Percentiles rank a stretch among this genome's conserved stretches.
phyloP scores from a whole-genome alignment of 2,888 invertebrate genomes.

The Parasteatoda lunata region DNA sequence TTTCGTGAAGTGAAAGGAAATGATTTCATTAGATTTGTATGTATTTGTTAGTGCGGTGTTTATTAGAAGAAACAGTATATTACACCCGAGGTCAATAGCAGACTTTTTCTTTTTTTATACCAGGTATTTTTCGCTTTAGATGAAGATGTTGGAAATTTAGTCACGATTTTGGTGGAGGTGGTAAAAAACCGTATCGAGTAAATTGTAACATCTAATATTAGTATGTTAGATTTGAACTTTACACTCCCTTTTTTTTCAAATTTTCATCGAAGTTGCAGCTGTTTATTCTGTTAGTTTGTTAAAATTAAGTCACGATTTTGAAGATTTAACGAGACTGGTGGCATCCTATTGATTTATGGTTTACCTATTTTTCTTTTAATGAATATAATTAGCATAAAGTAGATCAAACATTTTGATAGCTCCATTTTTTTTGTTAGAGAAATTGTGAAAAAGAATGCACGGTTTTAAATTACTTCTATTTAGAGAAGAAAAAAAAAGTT shows the following conservation, averaged over 20 bases:
- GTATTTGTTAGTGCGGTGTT: conserved; percentile 15
- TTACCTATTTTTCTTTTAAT: no score
- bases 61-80: conserved; percentile 12
- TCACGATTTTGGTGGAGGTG: conserved; percentile 33
- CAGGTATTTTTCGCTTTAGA: conserved; percentile 1
- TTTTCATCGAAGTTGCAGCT: neutral
- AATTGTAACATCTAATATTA: conserved; percentile 48
- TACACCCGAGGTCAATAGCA: conserved; percentile 48
- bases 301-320: conserved; percentile 33
- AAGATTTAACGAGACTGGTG: neutral
- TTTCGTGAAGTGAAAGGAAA: conserved; percentile 35
- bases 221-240: conserved; percentile 14
- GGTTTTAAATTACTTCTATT: no score
- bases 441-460: no score
- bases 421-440: no score
- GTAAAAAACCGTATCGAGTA: conserved; percentile 5
- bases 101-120: neutral
- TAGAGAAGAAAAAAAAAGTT: no score
- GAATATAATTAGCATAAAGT: no score
- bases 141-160: conserved; percentile 25
- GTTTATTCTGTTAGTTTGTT: conserved; percentile 1
- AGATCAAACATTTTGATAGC: no score
- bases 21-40: neutral
- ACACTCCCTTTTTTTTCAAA: neutral
- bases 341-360: no score